phyloP scores from a whole-genome alignment of 2,888 invertebrate genomes.

The Taphrorychus bicolor region DNA sequence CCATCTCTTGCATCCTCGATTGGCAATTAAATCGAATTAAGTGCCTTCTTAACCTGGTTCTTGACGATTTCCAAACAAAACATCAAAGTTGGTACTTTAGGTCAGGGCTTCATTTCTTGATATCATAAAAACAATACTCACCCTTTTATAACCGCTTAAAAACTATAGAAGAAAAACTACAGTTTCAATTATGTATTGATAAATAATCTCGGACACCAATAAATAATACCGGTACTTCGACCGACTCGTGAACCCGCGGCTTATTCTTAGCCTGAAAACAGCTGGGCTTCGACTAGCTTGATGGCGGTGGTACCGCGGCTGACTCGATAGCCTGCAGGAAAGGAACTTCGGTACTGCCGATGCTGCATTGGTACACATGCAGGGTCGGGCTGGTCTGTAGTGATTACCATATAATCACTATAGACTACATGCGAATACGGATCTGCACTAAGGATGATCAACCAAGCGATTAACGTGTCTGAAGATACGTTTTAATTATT shows the following conservation, averaged over 20 bases:
- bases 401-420: slow-evolving; percentile 4
- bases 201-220: slow-evolving; percentile 10
- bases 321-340: slow-evolving; percentile 20
- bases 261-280: slow-evolving; percentile 36
- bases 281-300: slow-evolving; percentile 36
- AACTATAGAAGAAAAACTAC: neutral
- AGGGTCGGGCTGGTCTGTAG: neutral
- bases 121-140: neutral
- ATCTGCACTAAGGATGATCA: neutral
- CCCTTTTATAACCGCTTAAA: neutral
- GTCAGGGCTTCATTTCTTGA: neutral
- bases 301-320: slow-evolving; percentile 19
- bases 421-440: neutral
- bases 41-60: neutral
- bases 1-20: neutral
- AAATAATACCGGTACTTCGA: slow-evolving; percentile 39
- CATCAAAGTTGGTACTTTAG: too few species aligned
- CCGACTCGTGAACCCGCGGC: slow-evolving; percentile 31
- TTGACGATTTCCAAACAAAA: neutral
- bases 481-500: slow-evolving; percentile 7
- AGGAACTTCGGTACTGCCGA: slow-evolving; percentile 14
- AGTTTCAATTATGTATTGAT: neutral
- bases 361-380: neutral
- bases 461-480: neutral
- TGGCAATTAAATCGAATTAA: neutral